A percentile compares a stretch with the other conserved stretches of the same genome.
Evolutionary conservation across 2,888 invertebrate species (phyloP).

Genomic region (Lagria hirta): DNA sequence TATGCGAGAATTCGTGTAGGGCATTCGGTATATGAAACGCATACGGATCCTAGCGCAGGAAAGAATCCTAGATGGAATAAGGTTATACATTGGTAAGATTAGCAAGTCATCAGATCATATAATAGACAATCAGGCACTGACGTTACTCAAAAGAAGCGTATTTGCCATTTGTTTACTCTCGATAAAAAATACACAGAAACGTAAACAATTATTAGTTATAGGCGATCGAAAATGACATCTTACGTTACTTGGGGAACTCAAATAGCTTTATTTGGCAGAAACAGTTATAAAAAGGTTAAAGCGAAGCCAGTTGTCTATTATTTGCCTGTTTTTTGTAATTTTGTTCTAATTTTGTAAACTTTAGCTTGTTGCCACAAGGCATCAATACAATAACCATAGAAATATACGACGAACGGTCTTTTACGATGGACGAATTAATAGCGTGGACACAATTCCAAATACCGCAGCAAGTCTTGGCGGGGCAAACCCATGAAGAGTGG

Average conservation of each 20-base stretch:
- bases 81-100: conserved; percentile 80
- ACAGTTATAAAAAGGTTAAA: no score
- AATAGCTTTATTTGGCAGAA: no score
- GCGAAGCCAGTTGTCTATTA: no score
- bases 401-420: conserved; percentile 96
- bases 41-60: conserved; percentile 91
- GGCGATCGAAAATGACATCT: no score
- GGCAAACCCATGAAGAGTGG: conserved; percentile 95
- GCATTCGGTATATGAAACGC: conserved; percentile 93
- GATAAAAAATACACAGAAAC: no score
- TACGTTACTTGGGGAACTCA: no score
- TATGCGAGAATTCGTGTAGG: conserved; percentile 91
- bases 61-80: conserved; percentile 97
- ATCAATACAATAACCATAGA: conserved; percentile 88
- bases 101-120: conserved; percentile 4
- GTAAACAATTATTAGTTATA: no score
- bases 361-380: conserved; percentile 81
- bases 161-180: no score
- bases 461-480: conserved; percentile 78
- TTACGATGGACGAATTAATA: conserved; percentile 93
- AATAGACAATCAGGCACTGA: no score
- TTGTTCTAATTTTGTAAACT: no score
- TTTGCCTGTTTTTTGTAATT: background rate
- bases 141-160: no score
- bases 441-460: conserved; percentile 92